A percentile compares a stretch with the other conserved stretches of the same genome.
These are phyloP conservation scores for Percopsis omiscomaycus DNA, from an alignment of 2,797 vertebrate species.

Conservation along the genomic window DNA sequence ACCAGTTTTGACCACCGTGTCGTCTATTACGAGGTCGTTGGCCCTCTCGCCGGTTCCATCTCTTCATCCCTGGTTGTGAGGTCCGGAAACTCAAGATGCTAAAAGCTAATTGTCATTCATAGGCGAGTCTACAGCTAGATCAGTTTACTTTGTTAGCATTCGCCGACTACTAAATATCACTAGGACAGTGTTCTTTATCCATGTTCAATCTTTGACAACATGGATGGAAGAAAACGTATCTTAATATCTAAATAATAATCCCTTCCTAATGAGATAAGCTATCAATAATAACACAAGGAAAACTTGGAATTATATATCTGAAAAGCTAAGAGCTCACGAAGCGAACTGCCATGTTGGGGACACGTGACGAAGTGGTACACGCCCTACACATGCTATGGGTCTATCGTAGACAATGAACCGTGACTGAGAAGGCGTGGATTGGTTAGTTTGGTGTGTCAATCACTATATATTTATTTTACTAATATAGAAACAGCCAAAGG, in stretches of 20 bases:
- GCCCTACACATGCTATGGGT: constrained; percentile 51
- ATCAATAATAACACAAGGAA: background rate
- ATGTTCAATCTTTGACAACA: background rate
- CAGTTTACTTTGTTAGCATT: constrained; percentile 41
- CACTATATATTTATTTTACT: background rate
- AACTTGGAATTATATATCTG: background rate
- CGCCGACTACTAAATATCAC: constrained; percentile 19
- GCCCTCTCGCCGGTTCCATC: constrained; percentile 64
- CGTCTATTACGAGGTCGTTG: constrained; percentile 47
- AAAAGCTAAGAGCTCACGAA: constrained; percentile 24
- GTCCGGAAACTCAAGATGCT: background rate
- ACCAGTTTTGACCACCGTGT: constrained; percentile 52
- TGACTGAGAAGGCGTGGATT: constrained; percentile 42
- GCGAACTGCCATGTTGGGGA: constrained; percentile 25
- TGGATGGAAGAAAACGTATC: background rate
- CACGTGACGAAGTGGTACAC: constrained; percentile 25
- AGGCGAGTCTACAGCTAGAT: background rate
- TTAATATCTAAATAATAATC: background rate
- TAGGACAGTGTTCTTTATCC: background rate
- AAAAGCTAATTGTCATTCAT: constrained; percentile 1
- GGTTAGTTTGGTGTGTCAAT: constrained; percentile 28
- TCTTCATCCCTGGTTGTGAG: constrained; percentile 63
- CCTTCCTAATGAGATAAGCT: fast-evolving
- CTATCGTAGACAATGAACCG: background rate
- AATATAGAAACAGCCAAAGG: too few species aligned